These are phyloP conservation scores for Himalopsyche japonica DNA, from an alignment of 2,888 invertebrate species.

Conservation along the genomic window DNA sequence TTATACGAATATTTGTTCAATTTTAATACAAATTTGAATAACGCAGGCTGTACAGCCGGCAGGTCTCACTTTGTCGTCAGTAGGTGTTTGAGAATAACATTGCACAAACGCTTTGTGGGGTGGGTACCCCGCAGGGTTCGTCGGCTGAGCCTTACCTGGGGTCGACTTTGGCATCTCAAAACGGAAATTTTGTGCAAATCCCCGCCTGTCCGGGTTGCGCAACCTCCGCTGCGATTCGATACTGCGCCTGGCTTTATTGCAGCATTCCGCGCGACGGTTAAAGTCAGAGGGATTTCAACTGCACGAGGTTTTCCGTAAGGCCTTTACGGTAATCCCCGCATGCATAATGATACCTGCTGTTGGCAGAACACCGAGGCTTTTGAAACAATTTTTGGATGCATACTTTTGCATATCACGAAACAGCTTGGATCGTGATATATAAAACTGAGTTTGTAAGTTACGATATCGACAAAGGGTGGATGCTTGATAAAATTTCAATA, in stretches of 20 bases:
- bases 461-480: no score
- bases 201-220: background rate
- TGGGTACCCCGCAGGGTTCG: background rate
- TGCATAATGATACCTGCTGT: background rate
- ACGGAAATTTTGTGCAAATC: background rate
- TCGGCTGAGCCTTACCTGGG: background rate
- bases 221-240: background rate
- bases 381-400: background rate
- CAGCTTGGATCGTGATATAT: no score
- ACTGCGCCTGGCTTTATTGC: background rate
- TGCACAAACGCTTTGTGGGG: no score
- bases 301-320: background rate
- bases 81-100: no score
- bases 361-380: background rate
- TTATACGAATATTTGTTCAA: no score
- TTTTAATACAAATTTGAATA: no score
- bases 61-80: no score
- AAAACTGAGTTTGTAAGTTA: no score
- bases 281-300: background rate
- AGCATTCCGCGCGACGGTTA: background rate
- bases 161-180: background rate
- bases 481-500: no score
- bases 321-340: background rate
- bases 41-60: no score
- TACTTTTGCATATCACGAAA: background rate